Conservation (phyloP, 1,140 invertebrate genomes). For the Phymorhynchus buccinoides region DNA sequence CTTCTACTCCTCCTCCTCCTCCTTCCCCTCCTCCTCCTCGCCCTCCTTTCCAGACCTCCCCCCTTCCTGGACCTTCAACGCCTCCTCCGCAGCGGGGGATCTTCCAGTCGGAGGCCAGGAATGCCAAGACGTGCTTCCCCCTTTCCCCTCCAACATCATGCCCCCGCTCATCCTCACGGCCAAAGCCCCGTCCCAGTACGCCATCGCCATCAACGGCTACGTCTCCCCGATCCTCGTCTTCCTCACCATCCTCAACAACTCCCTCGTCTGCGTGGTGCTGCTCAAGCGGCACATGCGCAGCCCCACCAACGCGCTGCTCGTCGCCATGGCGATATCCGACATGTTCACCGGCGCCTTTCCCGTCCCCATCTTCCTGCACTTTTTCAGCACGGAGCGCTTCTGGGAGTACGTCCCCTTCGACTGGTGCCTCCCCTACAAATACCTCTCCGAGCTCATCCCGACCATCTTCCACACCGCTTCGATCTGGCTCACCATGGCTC, state of each 20-base stretch:
- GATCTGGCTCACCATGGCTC: slow-evolving; percentile 88
- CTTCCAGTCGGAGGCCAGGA: too few relatives aligned
- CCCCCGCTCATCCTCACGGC: not conserved
- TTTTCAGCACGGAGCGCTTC: slow-evolving; percentile 91
- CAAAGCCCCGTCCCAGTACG: slow-evolving; percentile 49
- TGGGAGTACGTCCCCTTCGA: slow-evolving; percentile 72
- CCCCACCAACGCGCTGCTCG: slow-evolving; percentile 81
- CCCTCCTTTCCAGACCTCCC: not conserved
- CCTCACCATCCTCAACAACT: slow-evolving; percentile 90
- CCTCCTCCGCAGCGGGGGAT: not conserved
- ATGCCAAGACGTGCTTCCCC: not conserved
- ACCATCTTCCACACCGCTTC: slow-evolving; percentile 93
- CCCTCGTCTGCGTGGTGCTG: slow-evolving; percentile 85
- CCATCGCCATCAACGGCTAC: slow-evolving; percentile 75
- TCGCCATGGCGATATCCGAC: slow-evolving; percentile 92
- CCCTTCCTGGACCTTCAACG: not conserved
- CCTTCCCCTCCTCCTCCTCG: not conserved
- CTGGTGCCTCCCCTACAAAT: slow-evolving; percentile 74
- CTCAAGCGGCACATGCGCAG: slow-evolving; percentile 79
- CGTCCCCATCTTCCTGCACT: slow-evolving; percentile 89
- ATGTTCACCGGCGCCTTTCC: slow-evolving; percentile 92
- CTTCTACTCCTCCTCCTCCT: not conserved
- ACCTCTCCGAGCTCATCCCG: slow-evolving; percentile 76
- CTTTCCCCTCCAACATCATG: not conserved
- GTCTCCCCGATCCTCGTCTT: slow-evolving; percentile 87